Percentiles rank a stretch among this genome's conserved stretches.
phyloP scores from a whole-genome alignment of 2,113 vertebrate genomes.

The Struthio camelus region DNA sequence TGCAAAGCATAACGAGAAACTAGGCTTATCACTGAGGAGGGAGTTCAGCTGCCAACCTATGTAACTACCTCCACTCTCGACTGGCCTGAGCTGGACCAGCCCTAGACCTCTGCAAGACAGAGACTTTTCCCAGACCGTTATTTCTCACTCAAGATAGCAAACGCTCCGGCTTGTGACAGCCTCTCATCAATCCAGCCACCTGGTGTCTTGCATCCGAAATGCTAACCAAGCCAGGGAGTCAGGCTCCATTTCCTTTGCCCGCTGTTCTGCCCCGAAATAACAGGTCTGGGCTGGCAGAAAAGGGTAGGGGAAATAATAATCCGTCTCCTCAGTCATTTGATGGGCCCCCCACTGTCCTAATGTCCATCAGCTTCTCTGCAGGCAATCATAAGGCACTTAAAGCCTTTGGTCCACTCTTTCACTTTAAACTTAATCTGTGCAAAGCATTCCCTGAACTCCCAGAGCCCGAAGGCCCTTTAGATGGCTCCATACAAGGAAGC shows the following conservation, averaged over 20 bases:
- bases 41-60: conserved; percentile 12
- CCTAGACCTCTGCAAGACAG: background rate
- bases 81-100: background rate
- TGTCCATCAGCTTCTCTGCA: background rate
- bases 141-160: conserved; percentile 62
- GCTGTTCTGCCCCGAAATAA: conserved; percentile 54
- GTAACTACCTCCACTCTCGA: background rate
- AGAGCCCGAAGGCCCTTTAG: background rate
- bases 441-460: background rate
- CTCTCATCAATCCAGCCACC: conserved; percentile 54
- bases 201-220: conserved; percentile 55
- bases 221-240: conserved; percentile 37
- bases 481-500: background rate
- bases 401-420: background rate
- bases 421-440: background rate
- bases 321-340: background rate
- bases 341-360: background rate
- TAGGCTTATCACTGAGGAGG: background rate
- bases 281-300: conserved; percentile 12
- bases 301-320: background rate
- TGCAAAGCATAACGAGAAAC: background rate
- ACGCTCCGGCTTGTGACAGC: conserved; percentile 65
- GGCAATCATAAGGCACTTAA: background rate
- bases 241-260: conserved; percentile 35
- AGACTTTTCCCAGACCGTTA: conserved; percentile 14